A percentile compares a stretch with the other conserved stretches of the same genome.
phyloP scores from a whole-genome alignment of 2,113 vertebrate genomes.

The Myiozetetes cayanensis region DNA sequence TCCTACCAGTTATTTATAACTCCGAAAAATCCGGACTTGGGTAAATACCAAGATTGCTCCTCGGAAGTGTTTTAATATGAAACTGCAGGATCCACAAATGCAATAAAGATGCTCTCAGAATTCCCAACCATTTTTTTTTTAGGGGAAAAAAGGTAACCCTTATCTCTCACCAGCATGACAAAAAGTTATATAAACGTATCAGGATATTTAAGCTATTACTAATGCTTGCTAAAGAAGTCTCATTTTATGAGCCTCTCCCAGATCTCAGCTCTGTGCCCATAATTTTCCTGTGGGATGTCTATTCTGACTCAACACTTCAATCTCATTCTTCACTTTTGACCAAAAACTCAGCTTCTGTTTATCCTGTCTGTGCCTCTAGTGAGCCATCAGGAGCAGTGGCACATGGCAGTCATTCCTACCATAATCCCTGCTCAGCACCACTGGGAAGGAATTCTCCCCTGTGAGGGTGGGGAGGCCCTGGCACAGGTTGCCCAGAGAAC shows the following conservation, averaged over 20 bases:
- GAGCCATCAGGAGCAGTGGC: not conserved
- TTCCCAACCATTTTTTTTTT: not conserved
- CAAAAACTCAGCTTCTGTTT: not conserved
- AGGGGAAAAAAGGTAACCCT: not conserved
- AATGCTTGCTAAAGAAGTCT: not conserved
- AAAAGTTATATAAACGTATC: not conserved
- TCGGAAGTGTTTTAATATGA: not conserved
- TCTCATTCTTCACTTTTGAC: not conserved
- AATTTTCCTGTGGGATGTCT: not conserved
- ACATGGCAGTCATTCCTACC: accelerated
- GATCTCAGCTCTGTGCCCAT: not conserved
- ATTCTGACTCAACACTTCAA: not conserved
- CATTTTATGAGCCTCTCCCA: not conserved
- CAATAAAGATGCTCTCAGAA: not conserved
- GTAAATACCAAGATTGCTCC: not conserved
- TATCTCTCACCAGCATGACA: not conserved
- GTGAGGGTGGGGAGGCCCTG: not conserved
- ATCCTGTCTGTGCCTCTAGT: not conserved
- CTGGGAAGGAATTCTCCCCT: accelerated
- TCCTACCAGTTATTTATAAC: conserved; percentile 35
- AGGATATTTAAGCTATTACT: not conserved
- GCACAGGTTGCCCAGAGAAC: not conserved
- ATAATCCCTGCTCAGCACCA: not conserved
- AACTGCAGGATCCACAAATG: not conserved
- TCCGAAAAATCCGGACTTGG: not conserved